phyloP scores from a whole-genome alignment of 2,797 vertebrate genomes.

The Octomys mimax region DNA sequence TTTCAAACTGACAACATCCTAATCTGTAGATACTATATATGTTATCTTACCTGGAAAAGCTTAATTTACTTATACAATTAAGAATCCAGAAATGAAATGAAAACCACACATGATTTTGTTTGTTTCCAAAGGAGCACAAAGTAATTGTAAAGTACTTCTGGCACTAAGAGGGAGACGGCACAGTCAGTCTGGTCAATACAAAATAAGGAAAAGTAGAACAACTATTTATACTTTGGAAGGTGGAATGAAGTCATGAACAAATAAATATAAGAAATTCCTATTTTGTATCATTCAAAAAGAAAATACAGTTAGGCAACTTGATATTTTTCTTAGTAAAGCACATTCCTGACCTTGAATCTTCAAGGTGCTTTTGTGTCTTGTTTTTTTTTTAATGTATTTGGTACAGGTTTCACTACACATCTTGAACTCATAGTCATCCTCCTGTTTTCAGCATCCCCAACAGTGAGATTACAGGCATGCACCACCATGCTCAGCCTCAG shows the following conservation, averaged over 20 bases:
- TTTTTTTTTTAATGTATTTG: no score
- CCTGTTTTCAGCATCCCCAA: no score
- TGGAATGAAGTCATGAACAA: neutral
- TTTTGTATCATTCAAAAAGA: neutral
- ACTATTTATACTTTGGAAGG: neutral
- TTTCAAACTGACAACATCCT: neutral
- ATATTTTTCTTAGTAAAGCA: neutral
- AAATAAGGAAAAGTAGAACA: neutral
- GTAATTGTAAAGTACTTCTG: neutral
- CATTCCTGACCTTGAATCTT: neutral
- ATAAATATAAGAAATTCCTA: neutral
- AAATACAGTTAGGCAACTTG: neutral
- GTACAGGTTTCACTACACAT: no score
- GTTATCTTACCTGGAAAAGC: neutral
- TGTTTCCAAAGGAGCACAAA: neutral
- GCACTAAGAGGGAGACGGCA: neutral
- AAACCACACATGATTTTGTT: neutral
- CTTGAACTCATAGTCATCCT: no score
- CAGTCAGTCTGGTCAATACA: neutral
- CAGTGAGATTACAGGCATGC: no score
- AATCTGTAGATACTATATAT: neutral
- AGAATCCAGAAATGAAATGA: neutral
- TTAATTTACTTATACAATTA: neutral
- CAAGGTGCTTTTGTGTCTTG: no score
- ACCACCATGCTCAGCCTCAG: no score